Evolutionary conservation across 2,113 vertebrate genomes (phyloP).

Genomic region (Seriola rivoliana): DNA sequence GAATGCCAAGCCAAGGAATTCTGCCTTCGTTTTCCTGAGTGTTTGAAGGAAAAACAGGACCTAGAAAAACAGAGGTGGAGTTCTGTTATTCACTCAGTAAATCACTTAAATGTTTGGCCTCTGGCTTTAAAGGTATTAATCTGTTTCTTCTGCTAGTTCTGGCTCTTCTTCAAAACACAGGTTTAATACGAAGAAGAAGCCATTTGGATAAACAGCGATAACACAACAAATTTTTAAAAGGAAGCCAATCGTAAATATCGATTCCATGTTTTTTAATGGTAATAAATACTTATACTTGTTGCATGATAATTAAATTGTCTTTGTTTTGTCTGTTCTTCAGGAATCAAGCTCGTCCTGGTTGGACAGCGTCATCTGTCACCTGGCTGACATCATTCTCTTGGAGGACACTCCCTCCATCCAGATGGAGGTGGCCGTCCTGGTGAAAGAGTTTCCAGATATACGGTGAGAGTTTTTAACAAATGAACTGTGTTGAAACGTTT

Average conservation of each 20-base stretch:
- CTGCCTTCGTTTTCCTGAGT: conserved; percentile 61
- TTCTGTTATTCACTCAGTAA: conserved; percentile 54
- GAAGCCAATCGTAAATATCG: background rate
- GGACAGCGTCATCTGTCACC: conserved; percentile 87
- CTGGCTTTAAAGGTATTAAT: conserved; percentile 40
- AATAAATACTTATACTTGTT: background rate
- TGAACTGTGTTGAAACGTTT: conserved; percentile 18
- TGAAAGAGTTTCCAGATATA: conserved; percentile 92
- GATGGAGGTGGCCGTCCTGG: conserved; percentile 92
- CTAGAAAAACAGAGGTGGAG: conserved; percentile 63
- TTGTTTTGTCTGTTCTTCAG: conserved; percentile 66
- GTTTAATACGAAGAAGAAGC: background rate
- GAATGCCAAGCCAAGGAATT: conserved; percentile 67
- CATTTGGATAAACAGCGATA: conserved; percentile 6
- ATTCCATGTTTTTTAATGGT: background rate
- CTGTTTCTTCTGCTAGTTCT: conserved; percentile 32
- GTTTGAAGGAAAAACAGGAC: conserved; percentile 63
- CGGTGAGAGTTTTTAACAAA: conserved; percentile 82
- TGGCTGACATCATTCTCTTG: conserved; percentile 90
- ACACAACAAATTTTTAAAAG: background rate
- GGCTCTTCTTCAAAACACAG: background rate
- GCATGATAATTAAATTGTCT: background rate
- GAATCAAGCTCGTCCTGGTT: conserved; percentile 89
- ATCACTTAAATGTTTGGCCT: conserved; percentile 50
- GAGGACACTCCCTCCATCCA: conserved; percentile 93